Evolutionary conservation across 2,888 invertebrate genomes (phyloP).

Genomic region (Argyra leucocephala): DNA sequence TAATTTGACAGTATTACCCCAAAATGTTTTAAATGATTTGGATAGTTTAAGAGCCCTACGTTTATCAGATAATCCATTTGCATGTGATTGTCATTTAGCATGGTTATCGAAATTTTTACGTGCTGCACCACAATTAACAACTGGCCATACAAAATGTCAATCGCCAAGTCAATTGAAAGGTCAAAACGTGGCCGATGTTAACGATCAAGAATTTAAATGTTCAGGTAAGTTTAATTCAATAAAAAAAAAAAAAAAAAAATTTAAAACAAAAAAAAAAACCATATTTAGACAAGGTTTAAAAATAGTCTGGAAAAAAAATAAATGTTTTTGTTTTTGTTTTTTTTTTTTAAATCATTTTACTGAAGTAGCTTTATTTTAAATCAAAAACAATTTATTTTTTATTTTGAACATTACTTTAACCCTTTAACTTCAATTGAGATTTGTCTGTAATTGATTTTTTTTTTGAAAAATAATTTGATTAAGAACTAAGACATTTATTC

Average conservation of each 20-base stretch:
- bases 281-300: not conserved
- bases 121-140: constrained; percentile 57
- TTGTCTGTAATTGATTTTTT: no score
- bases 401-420: no score
- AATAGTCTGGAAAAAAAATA: no score
- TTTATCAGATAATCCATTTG: constrained; percentile 73
- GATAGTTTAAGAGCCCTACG: constrained; percentile 70
- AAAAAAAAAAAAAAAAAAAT: no score
- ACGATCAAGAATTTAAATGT: constrained; percentile 78
- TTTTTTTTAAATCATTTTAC: no score
- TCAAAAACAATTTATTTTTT: no score
- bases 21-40: constrained; percentile 70
- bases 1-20: constrained; percentile 74
- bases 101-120: constrained; percentile 69
- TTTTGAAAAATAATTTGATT: no score
- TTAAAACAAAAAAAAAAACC: no score
- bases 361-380: no score
- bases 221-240: constrained; percentile 56
- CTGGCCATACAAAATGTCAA: constrained; percentile 61
- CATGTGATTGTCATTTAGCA: constrained; percentile 79
- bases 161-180: constrained; percentile 67
- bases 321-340: no score
- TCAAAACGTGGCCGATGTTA: constrained; percentile 66
- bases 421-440: no score
- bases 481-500: no score